These are phyloP conservation scores for Alviniconcha strummeri DNA, from an alignment of 2,888 invertebrate species.

Conservation along the genomic window DNA sequence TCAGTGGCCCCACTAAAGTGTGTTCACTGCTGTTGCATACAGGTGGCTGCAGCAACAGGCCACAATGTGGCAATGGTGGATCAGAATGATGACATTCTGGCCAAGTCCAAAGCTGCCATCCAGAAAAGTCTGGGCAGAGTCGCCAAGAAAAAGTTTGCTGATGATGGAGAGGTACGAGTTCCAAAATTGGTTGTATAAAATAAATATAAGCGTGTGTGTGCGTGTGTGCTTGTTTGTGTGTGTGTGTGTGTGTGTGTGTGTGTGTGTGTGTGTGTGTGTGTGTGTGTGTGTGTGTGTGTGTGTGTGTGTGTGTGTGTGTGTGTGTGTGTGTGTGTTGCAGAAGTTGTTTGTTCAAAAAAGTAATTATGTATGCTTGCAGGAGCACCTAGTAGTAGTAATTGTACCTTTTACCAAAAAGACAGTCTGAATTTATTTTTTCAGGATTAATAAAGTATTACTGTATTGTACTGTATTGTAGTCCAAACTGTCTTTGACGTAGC, in stretches of 20 bases:
- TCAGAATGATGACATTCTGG: conserved; percentile 81
- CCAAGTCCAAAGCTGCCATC: conserved; percentile 84
- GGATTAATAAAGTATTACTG: too few species aligned
- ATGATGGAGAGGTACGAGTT: conserved; percentile 67
- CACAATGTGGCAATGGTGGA: conserved; percentile 89
- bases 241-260: neutral
- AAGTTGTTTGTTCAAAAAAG: too few species aligned
- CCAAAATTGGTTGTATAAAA: too few species aligned
- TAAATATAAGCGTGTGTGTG: too few species aligned
- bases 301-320: conserved; percentile 2
- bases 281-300: neutral
- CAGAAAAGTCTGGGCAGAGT: conserved; percentile 83
- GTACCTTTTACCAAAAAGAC: too few species aligned
- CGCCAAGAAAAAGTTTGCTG: conserved; percentile 82
- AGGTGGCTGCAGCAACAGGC: conserved; percentile 90
- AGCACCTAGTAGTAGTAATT: too few species aligned
- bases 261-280: conserved; percentile 1
- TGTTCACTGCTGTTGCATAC: neutral
- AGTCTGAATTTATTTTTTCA: too few species aligned
- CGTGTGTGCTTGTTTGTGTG: too few species aligned
- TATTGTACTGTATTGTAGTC: too few species aligned
- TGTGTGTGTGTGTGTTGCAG: neutral
- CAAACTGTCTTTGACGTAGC: too few species aligned
- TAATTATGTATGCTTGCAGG: neutral
- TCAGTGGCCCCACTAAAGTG: too few species aligned